phyloP scores from a whole-genome alignment of 2,797 vertebrate species.

The Hydrocynus forskahlii region DNA sequence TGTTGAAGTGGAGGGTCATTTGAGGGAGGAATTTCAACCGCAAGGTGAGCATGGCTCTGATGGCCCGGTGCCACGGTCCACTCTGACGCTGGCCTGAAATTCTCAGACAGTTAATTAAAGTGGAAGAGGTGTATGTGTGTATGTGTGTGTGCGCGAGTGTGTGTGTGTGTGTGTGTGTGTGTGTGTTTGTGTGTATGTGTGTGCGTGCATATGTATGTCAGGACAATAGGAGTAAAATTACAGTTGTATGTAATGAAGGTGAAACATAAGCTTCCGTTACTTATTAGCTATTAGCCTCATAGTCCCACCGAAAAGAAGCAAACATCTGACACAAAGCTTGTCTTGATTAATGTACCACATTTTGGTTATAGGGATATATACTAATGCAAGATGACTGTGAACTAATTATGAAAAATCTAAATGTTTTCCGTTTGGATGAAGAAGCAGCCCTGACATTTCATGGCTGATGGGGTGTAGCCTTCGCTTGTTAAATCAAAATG shows the following conservation, averaged over 20 bases:
- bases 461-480: background rate
- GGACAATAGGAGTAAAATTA: background rate
- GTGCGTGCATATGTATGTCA: background rate
- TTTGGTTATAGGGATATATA: no score
- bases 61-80: slow-evolving; percentile 48
- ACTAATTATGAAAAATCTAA: no score
- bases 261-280: background rate
- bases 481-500: background rate
- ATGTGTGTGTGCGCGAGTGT: slow-evolving; percentile 35
- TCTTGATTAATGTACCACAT: background rate
- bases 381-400: no score
- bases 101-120: slow-evolving; percentile 68
- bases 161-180: slow-evolving; percentile 14
- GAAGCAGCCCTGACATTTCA: background rate
- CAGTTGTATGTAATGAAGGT: background rate
- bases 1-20: slow-evolving; percentile 54
- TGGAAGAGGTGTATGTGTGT: slow-evolving; percentile 27
- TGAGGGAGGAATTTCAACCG: slow-evolving; percentile 75
- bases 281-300: background rate
- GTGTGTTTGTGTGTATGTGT: slow-evolving; percentile 4
- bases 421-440: background rate
- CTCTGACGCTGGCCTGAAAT: slow-evolving; percentile 56
- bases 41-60: slow-evolving; percentile 62
- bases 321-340: background rate
- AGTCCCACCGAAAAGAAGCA: background rate